Base-by-base conservation (phyloP, 2,797 vertebrate species). In the Hephaestus fuliginosus region DNA sequence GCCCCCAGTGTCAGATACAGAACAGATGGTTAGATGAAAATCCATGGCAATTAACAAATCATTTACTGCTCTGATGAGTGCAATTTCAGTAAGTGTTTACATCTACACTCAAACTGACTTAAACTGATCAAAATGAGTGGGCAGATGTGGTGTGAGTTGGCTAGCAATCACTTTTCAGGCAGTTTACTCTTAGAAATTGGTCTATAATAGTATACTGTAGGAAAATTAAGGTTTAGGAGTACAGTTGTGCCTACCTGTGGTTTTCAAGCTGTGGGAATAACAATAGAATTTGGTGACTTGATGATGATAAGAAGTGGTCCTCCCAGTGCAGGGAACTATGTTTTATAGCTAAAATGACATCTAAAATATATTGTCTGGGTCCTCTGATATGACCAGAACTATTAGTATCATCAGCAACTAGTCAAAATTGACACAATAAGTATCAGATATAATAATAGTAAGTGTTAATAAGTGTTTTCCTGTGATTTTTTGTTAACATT, bases 51-150 rank as follows among this genome's bases (percentile, higher is more conserved):
- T 88, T 79, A 74, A 48, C 56, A 77, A 70, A 80, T 72, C 2
- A 77, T 83, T 79, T 75, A 61, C 53, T 39, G 62, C 61, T 44
- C 63, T 73, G n/a, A 17, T 74, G 63, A 64, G 61, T 65, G 68
- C 46, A 57, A 63, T 81, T 75, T 82, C 53, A 76, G 66, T 52
- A 25, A 77, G 73, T 64, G 86, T 78, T 88, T 82, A 82, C 66
- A 56, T 85, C 74, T 80, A 60, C 84, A 68, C 57, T 78, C 68
- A 60, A 61, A 73, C 48, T 73, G 64, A 73, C 48, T 73, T 25
- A 74, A 70, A 81, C 55, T 39, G 17, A 75, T 86, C 55, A 80
- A 77, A 86, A 61, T 20, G 49, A 70, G 20, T 53, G 48, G 61
- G 80, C 74, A 87, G 80, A 86, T 84, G 79, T 81, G 28, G 64